These are phyloP conservation scores for Epistrophe grossulariae DNA, from an alignment of 2,888 invertebrate species.

Conservation along the genomic window DNA sequence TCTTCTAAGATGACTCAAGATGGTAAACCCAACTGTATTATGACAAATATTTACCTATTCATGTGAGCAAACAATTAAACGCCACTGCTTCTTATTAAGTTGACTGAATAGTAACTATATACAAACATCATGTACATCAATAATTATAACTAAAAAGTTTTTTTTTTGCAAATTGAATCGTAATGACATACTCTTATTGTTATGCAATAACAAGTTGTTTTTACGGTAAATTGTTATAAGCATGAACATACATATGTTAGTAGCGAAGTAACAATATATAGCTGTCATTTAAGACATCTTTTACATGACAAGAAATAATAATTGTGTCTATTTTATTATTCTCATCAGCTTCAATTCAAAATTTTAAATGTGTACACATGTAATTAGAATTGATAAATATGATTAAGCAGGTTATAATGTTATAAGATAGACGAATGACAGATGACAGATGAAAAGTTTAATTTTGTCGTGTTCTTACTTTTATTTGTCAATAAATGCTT, in stretches of 20 bases:
- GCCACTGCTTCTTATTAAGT: slow-evolving; percentile 1
- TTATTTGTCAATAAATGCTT: too few relatives aligned
- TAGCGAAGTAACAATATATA: not conserved
- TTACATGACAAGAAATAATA: slow-evolving; percentile 19
- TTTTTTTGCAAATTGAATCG: not conserved
- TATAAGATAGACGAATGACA: too few relatives aligned
- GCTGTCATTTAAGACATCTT: slow-evolving; percentile 25
- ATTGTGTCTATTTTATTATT: slow-evolving; percentile 18
- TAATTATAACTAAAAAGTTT: slow-evolving; percentile 5
- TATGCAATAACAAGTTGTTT: slow-evolving; percentile 9
- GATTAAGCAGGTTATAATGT: too few relatives aligned
- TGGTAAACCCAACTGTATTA: not conserved
- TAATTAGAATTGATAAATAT: too few relatives aligned
- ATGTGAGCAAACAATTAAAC: slow-evolving; percentile 40
- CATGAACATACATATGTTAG: not conserved
- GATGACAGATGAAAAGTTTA: too few relatives aligned
- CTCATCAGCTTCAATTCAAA: not conserved
- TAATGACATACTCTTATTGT: slow-evolving; percentile 20
- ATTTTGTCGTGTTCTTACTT: too few relatives aligned
- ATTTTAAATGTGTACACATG: too few relatives aligned
- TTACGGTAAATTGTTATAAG: slow-evolving; percentile 9
- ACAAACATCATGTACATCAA: not conserved
- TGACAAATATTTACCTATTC: slow-evolving; percentile 26
- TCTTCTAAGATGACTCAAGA: not conserved
- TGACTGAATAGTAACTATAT: not conserved